Evolutionary conservation across 2,888 invertebrate species (phyloP), one percentile per base, ranked within the genome.

Genomic region (Osmoderma eremita): DNA sequence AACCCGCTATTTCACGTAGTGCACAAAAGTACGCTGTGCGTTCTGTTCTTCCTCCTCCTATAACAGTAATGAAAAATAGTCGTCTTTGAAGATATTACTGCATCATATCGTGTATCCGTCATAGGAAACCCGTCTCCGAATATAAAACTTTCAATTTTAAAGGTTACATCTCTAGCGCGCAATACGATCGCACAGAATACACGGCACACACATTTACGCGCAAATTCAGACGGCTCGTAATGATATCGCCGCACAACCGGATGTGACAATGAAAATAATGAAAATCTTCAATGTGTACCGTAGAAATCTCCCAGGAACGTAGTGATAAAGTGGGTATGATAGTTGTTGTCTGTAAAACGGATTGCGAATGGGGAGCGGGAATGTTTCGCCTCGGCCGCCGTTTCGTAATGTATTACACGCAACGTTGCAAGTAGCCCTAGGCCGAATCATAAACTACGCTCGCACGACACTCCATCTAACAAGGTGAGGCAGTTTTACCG

Each of bases 401-500:
- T 61, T 61, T 61, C 48, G 56, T 63, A 64, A 69, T 70, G 69
- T 71, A 70, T 72, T 72, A 71, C 70, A 72, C 72, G 73, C 70
- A 70, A 68, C 65, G 67, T 67, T 67, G 65, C 67, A 69, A 68
- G 68, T 71, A 67, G 71, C 71, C 71, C 48, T 51, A 58, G 73
- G 74, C 69, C 63, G 50, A 69, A 71, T 72, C 72, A 73, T 73
- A 73, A 73, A 74, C 72, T 73, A 73, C 68, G 69, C 67, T 63
- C 67, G 62, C 65, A 69, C 72, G 73, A 73, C 72, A 73, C 72
- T 65, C 70, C 70, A 71, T 72, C 72, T 70, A 68, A 68, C 67
- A 67, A 65, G 67, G 61, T 68, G 67, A 54, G 68, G 64, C 71
- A 69, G 70, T 67, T 69, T 71, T 71, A 69, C 67, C 38, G 48